Percentiles rank a stretch among this genome's conserved stretches.
Conservation (phyloP, 2,797 vertebrate species). For the Leontopithecus rosalia region DNA sequence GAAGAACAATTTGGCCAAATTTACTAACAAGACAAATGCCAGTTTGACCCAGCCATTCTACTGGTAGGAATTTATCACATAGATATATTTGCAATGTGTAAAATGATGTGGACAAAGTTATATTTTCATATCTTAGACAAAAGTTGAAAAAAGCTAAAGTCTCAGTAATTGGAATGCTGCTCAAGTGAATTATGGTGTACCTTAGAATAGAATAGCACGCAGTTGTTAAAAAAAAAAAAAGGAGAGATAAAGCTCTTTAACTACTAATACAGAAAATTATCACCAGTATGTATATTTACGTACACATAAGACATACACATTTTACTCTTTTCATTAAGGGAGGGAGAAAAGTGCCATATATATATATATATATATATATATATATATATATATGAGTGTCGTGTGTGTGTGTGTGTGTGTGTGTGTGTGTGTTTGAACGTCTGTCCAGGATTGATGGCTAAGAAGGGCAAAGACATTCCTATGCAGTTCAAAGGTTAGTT, state of each 20-base stretch:
- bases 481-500: no score
- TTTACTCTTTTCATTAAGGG: background rate
- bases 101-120: background rate
- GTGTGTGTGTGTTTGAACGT: no score
- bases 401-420: no score
- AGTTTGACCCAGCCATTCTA: background rate
- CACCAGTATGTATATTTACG: background rate
- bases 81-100: background rate
- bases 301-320: background rate
- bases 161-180: background rate
- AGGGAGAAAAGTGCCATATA: no score
- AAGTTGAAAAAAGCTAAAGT: background rate
- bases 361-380: no score
- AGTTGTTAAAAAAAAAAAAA: background rate
- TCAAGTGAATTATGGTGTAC: background rate
- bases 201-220: background rate
- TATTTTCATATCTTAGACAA: background rate
- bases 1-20: background rate
- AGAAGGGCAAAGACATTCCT: no score
- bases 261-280: slow-evolving; percentile 11
- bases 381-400: no score
- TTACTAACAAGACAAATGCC: background rate
- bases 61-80: background rate
- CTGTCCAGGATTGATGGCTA: no score
- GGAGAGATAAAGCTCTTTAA: background rate